Evolutionary conservation across 2,888 invertebrate species (phyloP).

Genomic region (Tribolium freemani): DNA sequence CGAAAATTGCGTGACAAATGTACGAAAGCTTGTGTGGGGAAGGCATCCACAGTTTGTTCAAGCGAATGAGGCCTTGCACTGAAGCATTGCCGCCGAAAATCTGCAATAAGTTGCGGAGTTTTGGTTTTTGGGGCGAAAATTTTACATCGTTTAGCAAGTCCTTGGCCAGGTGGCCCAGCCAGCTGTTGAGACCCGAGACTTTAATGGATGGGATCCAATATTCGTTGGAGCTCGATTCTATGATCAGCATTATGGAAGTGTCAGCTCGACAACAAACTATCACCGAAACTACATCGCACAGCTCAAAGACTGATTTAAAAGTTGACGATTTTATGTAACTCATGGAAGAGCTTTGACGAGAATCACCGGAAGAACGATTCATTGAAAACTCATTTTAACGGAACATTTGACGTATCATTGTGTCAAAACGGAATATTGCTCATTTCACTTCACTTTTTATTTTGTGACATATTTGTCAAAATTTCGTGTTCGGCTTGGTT

Average conservation of each 20-base stretch:
- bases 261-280: conserved; percentile 57
- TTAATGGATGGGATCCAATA: conserved; percentile 61
- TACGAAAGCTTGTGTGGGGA: conserved; percentile 40
- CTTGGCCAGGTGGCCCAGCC: conserved; percentile 53
- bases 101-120: conserved; percentile 42
- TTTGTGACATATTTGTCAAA: not conserved
- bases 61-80: conserved; percentile 52
- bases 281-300: conserved; percentile 58
- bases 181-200: conserved; percentile 51
- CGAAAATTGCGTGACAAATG: conserved; percentile 59
- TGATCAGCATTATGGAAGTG: conserved; percentile 56
- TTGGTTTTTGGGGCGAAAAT: not conserved
- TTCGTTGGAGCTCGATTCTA: conserved; percentile 56
- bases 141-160: conserved; percentile 59
- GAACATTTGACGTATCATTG: not conserved
- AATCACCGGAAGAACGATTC: conserved; percentile 3
- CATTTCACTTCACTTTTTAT: too few species aligned
- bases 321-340: conserved; percentile 9
- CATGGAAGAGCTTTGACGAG: not conserved
- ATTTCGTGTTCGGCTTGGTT: not conserved
- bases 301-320: conserved; percentile 34
- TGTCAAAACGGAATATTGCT: too few species aligned
- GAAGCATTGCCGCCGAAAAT: conserved; percentile 51
- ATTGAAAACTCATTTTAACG: conserved; percentile 24
- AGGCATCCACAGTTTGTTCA: conserved; percentile 60